A percentile compares a stretch with the other conserved stretches of the same genome.
Conservation (phyloP, 2,888 invertebrate species). For the Amaurobius ferox region DNA sequence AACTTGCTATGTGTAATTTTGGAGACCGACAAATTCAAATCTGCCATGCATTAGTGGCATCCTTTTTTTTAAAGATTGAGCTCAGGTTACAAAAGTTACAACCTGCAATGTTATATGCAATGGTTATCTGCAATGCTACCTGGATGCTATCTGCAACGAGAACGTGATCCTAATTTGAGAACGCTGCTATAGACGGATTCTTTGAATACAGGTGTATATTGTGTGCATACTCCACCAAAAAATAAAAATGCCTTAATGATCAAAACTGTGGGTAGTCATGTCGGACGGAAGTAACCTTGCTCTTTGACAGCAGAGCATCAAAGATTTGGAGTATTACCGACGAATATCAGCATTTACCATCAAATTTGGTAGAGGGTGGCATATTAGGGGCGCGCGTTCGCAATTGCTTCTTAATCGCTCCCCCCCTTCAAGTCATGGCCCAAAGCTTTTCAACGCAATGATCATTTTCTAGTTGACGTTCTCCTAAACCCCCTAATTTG, state of each 20-base stretch:
- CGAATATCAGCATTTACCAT: slow-evolving; percentile 55
- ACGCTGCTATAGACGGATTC: too few species aligned
- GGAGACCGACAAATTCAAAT: too few species aligned
- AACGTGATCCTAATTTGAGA: too few species aligned
- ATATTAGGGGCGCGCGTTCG: slow-evolving; percentile 63
- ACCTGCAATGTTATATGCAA: too few species aligned
- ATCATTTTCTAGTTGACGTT: slow-evolving; percentile 65
- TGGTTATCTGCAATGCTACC: too few species aligned
- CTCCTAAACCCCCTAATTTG: slow-evolving; percentile 55
- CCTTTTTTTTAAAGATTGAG: too few species aligned
- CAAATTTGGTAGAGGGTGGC: slow-evolving; percentile 43
- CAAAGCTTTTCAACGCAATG: slow-evolving; percentile 53
- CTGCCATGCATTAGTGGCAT: too few species aligned
- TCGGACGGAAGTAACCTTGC: slow-evolving; percentile 11
- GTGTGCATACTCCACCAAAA: too few species aligned
- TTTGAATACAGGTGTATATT: too few species aligned
- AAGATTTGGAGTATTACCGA: slow-evolving; percentile 14
- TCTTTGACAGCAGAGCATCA: background rate
- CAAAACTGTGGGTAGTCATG: slow-evolving; percentile 36
- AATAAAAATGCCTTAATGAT: background rate
- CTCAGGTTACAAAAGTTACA: too few species aligned
- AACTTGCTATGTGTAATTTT: too few species aligned
- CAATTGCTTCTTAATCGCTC: slow-evolving; percentile 65
- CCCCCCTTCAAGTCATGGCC: slow-evolving; percentile 50
- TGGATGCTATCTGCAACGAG: too few species aligned